phyloP scores from a whole-genome alignment of 2,113 vertebrate species.

The Nothoprocta pentlandii region DNA sequence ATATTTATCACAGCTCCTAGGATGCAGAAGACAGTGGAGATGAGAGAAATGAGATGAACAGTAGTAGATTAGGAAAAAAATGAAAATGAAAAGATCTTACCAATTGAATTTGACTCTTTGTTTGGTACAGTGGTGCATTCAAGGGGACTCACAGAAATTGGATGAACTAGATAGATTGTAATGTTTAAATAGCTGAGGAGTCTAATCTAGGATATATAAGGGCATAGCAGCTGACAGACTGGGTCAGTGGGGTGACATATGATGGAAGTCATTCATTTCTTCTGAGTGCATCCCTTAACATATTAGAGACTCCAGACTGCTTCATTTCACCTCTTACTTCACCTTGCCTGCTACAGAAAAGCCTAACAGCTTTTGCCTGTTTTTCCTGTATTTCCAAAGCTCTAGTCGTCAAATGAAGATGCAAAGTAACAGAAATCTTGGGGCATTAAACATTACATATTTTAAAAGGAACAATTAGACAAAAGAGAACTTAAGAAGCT shows the following conservation, averaged over 20 bases:
- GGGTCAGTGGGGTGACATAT: background rate
- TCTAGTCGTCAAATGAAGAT: background rate
- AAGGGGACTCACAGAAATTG: background rate
- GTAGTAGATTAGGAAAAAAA: background rate
- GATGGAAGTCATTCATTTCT: background rate
- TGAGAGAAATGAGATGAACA: background rate
- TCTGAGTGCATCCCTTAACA: background rate
- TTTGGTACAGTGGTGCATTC: background rate
- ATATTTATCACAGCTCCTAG: background rate
- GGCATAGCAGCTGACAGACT: background rate
- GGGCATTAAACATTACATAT: background rate
- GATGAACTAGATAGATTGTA: background rate
- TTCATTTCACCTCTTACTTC: background rate
- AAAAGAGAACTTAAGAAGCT: background rate
- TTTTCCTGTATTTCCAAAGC: background rate
- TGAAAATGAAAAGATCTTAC: background rate
- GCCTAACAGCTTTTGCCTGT: background rate
- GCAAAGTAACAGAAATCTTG: background rate
- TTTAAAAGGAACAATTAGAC: background rate
- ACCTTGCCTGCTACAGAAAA: background rate
- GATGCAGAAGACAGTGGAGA: background rate
- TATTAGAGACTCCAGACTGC: background rate
- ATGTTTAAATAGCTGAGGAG: background rate
- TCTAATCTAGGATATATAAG: background rate
- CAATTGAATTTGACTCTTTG: background rate